Conservation (phyloP, 2,113 vertebrate species). For the Heptranchias perlo region DNA sequence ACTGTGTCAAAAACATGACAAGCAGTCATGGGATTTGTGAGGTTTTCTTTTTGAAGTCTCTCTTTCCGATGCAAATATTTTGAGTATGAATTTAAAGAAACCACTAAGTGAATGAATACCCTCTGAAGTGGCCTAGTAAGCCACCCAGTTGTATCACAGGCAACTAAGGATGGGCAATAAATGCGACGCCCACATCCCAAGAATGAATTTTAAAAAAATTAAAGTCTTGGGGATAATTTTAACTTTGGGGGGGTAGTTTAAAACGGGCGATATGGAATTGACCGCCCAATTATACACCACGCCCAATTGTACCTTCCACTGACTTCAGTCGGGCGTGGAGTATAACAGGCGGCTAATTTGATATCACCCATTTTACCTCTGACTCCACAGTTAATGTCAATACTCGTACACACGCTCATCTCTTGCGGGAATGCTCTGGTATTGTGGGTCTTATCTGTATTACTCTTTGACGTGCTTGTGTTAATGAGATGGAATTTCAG, state of each 20-base stretch:
- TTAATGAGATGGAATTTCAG: neutral
- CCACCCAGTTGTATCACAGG: no score
- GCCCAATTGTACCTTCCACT: no score
- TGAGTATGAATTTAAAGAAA: neutral
- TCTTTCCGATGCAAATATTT: neutral
- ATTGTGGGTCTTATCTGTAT: neutral
- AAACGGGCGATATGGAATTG: neutral
- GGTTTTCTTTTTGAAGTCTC: neutral
- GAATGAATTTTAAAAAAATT: neutral
- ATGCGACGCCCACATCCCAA: neutral
- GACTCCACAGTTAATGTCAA: neutral
- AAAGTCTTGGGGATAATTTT: neutral
- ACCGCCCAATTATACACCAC: neutral
- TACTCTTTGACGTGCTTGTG: neutral
- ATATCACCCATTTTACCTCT: neutral
- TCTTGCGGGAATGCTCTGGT: neutral
- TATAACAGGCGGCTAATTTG: neutral
- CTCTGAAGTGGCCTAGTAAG: no score
- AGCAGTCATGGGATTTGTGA: neutral
- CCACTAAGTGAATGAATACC: neutral
- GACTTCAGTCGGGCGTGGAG: neutral
- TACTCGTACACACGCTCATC: neutral
- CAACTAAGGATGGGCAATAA: neutral
- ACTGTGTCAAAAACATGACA: neutral
- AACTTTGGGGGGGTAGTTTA: neutral